Conservation (phyloP, 2,113 vertebrate genomes). For the Sturnira hondurensis region DNA sequence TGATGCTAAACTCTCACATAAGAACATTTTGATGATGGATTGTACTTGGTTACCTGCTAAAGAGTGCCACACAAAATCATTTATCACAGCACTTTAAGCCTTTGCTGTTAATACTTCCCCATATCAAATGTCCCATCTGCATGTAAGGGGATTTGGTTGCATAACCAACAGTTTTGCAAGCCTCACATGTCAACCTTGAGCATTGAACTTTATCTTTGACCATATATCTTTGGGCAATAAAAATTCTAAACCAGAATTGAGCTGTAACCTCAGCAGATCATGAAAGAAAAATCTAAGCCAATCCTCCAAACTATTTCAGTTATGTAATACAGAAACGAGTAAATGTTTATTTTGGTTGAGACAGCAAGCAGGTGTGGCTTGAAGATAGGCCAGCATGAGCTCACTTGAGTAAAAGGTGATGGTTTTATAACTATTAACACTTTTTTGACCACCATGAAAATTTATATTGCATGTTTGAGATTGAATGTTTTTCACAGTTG, state of each 20-base stretch:
- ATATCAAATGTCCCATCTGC: background rate
- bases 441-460: background rate
- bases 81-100: background rate
- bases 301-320: constrained; percentile 18
- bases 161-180: constrained; percentile 13
- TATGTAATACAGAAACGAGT: constrained; percentile 3
- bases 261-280: constrained; percentile 34
- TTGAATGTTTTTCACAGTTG: constrained; percentile 25
- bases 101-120: background rate
- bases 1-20: background rate
- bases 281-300: constrained; percentile 22
- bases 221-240: background rate
- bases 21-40: background rate
- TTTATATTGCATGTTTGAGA: constrained; percentile 17
- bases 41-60: background rate
- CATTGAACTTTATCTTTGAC: background rate
- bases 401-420: constrained; percentile 11
- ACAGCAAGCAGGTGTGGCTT: constrained; percentile 36
- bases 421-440: constrained; percentile 11
- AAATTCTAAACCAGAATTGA: constrained; percentile 24
- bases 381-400: constrained; percentile 37
- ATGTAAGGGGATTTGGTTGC: background rate
- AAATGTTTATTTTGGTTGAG: constrained; percentile 48
- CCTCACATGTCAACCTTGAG: background rate
- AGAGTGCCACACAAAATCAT: background rate